Base-by-base conservation (phyloP, 2,888 invertebrate genomes). In the Chalcosyrphus nemorum region DNA sequence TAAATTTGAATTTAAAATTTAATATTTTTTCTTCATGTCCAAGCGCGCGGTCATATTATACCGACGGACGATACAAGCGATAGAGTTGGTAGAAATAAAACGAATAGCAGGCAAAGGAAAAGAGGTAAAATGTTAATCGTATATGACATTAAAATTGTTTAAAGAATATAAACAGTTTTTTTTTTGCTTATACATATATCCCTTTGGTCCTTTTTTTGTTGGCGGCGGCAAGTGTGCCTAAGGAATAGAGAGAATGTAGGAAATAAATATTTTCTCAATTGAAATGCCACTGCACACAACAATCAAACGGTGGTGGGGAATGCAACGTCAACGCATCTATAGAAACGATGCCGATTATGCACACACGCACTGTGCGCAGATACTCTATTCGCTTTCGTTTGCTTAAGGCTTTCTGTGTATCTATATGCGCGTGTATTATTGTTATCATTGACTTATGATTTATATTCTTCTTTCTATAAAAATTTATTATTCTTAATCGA, bases 1-100 rank as follows among this genome's bases (percentile, higher is more conserved):
- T 84, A 84, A 84, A 84, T 84, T 84, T 84, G 84, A 84, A 84
- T 80, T 84, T 84, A 45, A 80, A 75, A 84, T 84, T 84, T 84
- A 80, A 84, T 80, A 84, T 84, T 70, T 61, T 77, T 32, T n/a
- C n/a, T 35, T 19, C 50, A 59, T 77, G 82, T 35, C 29, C 32
- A 13, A 29, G 43, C 15, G 24, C 7, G 45, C 19, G n/a, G n/a
- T 11, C 32, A 11, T 41, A 11, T 35, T 11, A 21, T 43, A 11
- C 21, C 19, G 41, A 19, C 38, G 52, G 5, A 63, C 35, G 27
- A 21, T 47, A 50, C 75, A 57, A 59, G 63, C 52, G 54, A 63
- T 74, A 63, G 63, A 74, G 45, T 74, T 59, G 45, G 52, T 9
- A 52, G 35, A 2, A 7, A 32, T 9, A 32, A 32, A 54, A 24